Conservation (phyloP, 2,113 vertebrate genomes). For the Rousettus leschenaultii region DNA sequence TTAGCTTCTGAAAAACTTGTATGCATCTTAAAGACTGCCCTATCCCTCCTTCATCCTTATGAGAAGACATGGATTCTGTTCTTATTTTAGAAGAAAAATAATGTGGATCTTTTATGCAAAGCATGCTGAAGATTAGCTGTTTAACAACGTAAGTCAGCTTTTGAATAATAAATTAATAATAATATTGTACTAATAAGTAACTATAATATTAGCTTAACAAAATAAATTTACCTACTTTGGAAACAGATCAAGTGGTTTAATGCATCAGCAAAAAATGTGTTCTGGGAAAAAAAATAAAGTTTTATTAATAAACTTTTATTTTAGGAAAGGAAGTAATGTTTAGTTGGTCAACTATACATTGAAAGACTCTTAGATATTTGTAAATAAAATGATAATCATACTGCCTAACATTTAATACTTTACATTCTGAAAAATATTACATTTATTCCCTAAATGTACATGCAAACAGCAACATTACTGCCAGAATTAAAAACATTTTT, state of each 20-base stretch:
- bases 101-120: neutral
- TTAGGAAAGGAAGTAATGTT: neutral
- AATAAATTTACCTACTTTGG: slow-evolving; percentile 36
- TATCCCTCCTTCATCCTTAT: neutral
- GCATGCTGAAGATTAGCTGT: neutral
- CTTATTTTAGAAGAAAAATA: slow-evolving; percentile 1
- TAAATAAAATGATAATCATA: neutral
- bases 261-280: neutral
- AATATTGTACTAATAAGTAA: slow-evolving; percentile 8
- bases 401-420: neutral
- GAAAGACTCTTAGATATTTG: neutral
- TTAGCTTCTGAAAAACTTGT: neutral
- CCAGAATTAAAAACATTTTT: neutral
- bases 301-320: slow-evolving; percentile 3
- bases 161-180: slow-evolving; percentile 54
- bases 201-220: slow-evolving; percentile 47
- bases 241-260: neutral
- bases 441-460: neutral
- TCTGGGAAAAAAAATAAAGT: neutral
- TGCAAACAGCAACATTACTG: neutral
- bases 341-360: neutral
- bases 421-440: neutral
- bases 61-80: neutral
- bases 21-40: neutral
- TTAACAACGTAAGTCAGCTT: slow-evolving; percentile 29